phyloP scores from a whole-genome alignment of 2,113 vertebrate species.

The Poeciliopsis prolifica region DNA sequence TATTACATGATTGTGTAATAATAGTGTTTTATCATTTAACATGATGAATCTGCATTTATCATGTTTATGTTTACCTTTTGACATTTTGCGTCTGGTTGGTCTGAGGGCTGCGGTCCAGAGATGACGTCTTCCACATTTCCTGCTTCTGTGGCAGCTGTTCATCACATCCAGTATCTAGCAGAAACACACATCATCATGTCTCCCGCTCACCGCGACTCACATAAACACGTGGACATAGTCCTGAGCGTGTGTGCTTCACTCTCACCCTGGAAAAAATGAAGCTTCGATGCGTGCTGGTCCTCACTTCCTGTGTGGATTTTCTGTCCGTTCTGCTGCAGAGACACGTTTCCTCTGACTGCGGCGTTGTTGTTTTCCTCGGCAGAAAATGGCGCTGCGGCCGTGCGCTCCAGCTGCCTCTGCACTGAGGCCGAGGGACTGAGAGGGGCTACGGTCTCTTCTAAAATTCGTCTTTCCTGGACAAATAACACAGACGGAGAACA shows the following conservation, averaged over 20 bases:
- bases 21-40: too few species aligned
- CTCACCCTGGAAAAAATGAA: conserved; percentile 80
- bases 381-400: conserved; percentile 2
- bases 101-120: conserved; percentile 76
- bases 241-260: background rate
- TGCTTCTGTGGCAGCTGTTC: conserved; percentile 75
- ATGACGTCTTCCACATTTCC: conserved; percentile 79
- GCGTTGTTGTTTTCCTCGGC: conserved; percentile 30
- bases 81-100: conserved; percentile 64
- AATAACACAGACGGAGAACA: background rate
- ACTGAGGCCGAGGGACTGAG: conserved; percentile 72
- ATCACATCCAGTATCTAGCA: conserved; percentile 77
- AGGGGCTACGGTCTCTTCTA: conserved; percentile 92
- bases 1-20: background rate
- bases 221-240: too few species aligned
- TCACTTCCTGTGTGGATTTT: conserved; percentile 42
- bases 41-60: too few species aligned
- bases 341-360: background rate
- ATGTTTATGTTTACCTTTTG: conserved; percentile 76
- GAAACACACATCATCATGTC: background rate
- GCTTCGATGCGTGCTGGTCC: conserved; percentile 73
- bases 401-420: conserved; percentile 47
- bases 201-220: background rate
- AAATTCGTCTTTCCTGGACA: conserved; percentile 89
- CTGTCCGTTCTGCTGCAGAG: conserved; percentile 58